A percentile compares a stretch with the other conserved stretches of the same genome.
phyloP scores from a whole-genome alignment of 2,888 invertebrate genomes.

The Lochmaea crataegi region DNA sequence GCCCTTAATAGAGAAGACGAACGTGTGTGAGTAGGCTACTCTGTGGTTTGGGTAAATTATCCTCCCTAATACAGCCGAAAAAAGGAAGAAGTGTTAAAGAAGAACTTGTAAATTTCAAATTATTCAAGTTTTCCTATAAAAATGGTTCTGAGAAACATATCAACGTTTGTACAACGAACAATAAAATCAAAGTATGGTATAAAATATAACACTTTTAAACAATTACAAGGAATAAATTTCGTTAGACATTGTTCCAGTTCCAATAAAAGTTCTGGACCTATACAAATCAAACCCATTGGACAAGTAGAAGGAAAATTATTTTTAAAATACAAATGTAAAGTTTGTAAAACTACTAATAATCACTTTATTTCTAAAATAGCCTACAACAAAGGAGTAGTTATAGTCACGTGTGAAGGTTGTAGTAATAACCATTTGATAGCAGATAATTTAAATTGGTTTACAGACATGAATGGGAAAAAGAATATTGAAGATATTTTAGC shows the following conservation, averaged over 20 bases:
- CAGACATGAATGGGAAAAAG: constrained; percentile 77
- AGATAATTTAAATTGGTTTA: constrained; percentile 96
- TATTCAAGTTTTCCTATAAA: not conserved
- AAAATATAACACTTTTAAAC: not conserved
- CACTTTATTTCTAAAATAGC: constrained; percentile 87
- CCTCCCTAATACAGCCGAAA: too few relatives aligned
- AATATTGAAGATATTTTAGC: constrained; percentile 94
- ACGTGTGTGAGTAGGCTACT: too few relatives aligned
- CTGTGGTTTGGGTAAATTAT: too few relatives aligned
- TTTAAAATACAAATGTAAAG: constrained; percentile 89
- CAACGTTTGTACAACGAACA: not conserved
- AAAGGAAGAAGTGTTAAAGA: too few relatives aligned
- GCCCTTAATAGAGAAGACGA: too few relatives aligned
- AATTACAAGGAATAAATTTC: constrained; percentile 2
- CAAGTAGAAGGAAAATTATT: constrained; percentile 72
- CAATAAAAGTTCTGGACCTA: not conserved
- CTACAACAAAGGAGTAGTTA: constrained; percentile 90
- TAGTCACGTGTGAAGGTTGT: constrained; percentile 90
- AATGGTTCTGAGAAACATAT: constrained; percentile 15
- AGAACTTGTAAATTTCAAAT: too few relatives aligned
- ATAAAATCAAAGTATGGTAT: constrained; percentile 4
- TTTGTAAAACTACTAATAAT: constrained; percentile 80
- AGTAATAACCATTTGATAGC: constrained; percentile 93
- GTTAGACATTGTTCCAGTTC: not conserved
- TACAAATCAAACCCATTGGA: constrained; percentile 49